Conservation (phyloP, 2,888 invertebrate species). For the Agrochola circellaris region DNA sequence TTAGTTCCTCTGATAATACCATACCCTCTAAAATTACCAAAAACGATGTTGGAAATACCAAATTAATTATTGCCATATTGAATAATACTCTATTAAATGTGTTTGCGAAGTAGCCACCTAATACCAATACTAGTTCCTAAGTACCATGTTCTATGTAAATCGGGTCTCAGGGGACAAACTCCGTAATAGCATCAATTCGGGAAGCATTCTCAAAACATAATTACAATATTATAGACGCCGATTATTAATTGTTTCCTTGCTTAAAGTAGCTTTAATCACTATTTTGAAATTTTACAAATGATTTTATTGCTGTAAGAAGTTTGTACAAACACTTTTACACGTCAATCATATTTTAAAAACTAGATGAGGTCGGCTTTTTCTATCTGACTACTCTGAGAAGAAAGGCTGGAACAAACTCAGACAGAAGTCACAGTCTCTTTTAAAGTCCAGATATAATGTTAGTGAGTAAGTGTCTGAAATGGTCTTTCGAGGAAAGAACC, state of each 20-base stretch:
- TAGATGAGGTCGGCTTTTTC: no score
- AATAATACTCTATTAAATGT: conserved; percentile 22
- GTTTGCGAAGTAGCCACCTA: conserved; percentile 22
- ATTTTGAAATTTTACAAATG: background rate
- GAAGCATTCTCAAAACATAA: conserved; percentile 29
- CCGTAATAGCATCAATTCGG: conserved; percentile 41
- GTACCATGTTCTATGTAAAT: conserved; percentile 67
- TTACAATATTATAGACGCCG: conserved; percentile 27
- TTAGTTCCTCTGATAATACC: background rate
- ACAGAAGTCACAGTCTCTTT: no score
- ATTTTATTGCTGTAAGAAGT: no score
- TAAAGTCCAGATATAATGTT: no score
- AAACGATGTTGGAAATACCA: background rate
- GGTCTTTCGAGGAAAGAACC: no score
- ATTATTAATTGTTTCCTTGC: background rate
- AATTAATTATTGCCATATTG: background rate
- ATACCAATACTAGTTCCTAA: conserved; percentile 42
- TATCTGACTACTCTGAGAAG: no score
- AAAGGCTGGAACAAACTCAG: no score
- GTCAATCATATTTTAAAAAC: no score
- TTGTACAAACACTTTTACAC: no score
- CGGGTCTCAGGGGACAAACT: conserved; percentile 44
- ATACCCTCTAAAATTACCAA: background rate
- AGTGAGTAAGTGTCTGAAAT: no score
- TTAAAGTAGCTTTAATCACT: background rate